phyloP scores from a whole-genome alignment of 2,888 invertebrate species.

The Trissolcus japonicus region DNA sequence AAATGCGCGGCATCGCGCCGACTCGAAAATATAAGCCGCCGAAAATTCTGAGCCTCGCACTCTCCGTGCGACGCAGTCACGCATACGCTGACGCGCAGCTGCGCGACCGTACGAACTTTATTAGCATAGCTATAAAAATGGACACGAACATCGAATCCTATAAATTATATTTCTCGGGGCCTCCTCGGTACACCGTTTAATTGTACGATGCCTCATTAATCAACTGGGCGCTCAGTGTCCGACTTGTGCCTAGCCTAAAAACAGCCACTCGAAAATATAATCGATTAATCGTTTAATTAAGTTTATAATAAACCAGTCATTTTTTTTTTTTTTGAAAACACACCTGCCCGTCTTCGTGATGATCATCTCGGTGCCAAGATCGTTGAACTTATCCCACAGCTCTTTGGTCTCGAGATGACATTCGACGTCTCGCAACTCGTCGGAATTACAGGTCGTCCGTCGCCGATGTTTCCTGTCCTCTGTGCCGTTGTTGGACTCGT shows the following conservation, averaged over 20 bases:
- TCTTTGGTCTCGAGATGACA: slow-evolving; percentile 89
- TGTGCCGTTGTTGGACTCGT: slow-evolving; percentile 47
- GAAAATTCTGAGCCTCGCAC: slow-evolving; percentile 6
- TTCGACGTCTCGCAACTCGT: slow-evolving; percentile 81
- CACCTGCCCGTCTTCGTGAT: slow-evolving; percentile 90
- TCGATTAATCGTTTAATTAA: background rate
- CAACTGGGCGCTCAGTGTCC: slow-evolving; percentile 34
- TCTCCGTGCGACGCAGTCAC: slow-evolving; percentile 71
- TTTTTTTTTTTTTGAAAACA: slow-evolving; percentile 63
- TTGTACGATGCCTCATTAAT: slow-evolving; percentile 60
- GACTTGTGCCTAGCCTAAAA: too few species aligned
- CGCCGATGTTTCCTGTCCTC: slow-evolving; percentile 67
- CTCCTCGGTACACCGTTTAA: slow-evolving; percentile 64
- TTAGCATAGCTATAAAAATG: slow-evolving; percentile 75
- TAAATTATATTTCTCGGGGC: slow-evolving; percentile 70
- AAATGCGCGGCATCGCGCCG: slow-evolving; percentile 14
- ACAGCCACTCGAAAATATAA: background rate
- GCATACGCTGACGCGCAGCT: slow-evolving; percentile 72
- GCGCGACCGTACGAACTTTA: slow-evolving; percentile 67
- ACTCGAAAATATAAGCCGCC: slow-evolving; percentile 13
- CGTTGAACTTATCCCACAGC: slow-evolving; percentile 88
- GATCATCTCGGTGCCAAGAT: slow-evolving; percentile 88
- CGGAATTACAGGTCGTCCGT: slow-evolving; percentile 81
- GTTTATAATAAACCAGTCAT: background rate
- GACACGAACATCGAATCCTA: slow-evolving; percentile 69